phyloP scores from a whole-genome alignment of 92 coral and sea anemone genomes.

The Zoanthus sansibaricus region DNA sequence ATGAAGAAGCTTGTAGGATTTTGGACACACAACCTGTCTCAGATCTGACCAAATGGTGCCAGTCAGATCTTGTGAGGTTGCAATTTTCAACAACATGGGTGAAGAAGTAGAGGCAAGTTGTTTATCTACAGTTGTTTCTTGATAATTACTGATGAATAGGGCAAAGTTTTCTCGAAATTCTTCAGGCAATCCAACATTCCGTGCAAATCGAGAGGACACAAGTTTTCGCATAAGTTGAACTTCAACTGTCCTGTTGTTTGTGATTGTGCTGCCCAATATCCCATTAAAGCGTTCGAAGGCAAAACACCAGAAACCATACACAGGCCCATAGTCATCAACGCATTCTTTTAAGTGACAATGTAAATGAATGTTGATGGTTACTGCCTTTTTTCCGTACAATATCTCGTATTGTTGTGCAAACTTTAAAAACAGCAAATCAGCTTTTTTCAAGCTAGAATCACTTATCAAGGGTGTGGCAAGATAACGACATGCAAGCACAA shows the following conservation, averaged over 20 bases:
- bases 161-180: conserved; percentile 3
- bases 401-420: background rate
- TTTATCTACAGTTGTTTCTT: conserved; percentile 5
- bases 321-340: background rate
- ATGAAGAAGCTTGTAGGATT: conserved; percentile 18
- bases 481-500: conserved; percentile 5
- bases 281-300: conserved; percentile 9
- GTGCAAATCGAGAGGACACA: background rate
- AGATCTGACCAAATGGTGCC: conserved; percentile 27
- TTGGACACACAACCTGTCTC: conserved; percentile 8
- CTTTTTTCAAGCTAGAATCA: background rate
- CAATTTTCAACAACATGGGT: conserved; percentile 14
- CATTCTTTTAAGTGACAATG: background rate
- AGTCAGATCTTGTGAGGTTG: background rate
- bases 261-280: background rate
- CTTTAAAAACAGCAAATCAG: background rate
- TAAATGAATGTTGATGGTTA: background rate
- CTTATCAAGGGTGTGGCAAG: background rate
- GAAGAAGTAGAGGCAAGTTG: background rate
- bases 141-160: background rate
- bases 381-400: background rate
- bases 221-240: background rate
- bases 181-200: conserved; percentile 15
- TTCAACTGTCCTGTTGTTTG: background rate
- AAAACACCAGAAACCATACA: background rate